Percentiles rank a stretch among this genome's conserved stretches.
These are phyloP conservation scores for Incurvaria masculella DNA, from an alignment of 2,888 invertebrate species.

Conservation along the genomic window DNA sequence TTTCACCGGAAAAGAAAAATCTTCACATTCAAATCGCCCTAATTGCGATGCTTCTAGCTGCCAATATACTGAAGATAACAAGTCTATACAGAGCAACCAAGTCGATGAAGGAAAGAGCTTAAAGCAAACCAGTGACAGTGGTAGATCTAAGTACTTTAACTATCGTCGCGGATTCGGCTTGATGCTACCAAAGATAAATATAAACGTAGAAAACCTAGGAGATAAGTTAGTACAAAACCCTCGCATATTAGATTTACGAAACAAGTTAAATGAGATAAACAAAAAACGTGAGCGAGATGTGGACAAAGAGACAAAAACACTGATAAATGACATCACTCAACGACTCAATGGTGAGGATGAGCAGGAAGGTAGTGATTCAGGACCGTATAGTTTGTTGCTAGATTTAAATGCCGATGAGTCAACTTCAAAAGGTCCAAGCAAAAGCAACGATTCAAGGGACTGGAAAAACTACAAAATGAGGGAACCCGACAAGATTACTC, in stretches of 20 bases:
- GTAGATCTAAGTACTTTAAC: neutral
- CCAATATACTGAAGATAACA: neutral
- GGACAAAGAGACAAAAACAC: conserved; percentile 40
- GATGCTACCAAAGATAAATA: conserved; percentile 45
- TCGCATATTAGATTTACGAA: conserved; percentile 44
- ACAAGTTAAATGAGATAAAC: conserved; percentile 45
- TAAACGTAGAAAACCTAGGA: conserved; percentile 38
- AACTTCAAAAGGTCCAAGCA: neutral
- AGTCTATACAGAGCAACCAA: neutral
- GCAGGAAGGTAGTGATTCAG: conserved; percentile 43
- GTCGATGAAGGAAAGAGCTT: neutral
- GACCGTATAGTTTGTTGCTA: conserved; percentile 60
- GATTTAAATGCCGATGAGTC: conserved; percentile 30
- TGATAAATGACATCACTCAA: conserved; percentile 44
- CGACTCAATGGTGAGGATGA: conserved; percentile 43
- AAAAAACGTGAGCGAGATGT: conserved; percentile 43
- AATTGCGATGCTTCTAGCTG: neutral
- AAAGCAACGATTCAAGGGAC: neutral
- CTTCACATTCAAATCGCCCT: no score
- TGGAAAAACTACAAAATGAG: neutral
- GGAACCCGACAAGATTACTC: neutral
- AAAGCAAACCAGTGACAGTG: neutral
- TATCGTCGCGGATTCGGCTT: neutral
- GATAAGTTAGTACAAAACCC: conserved; percentile 32
- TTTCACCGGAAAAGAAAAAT: neutral